Evolutionary conservation across 2,797 vertebrate genomes (phyloP).

Genomic region (Hapalemur alaotrensis): DNA sequence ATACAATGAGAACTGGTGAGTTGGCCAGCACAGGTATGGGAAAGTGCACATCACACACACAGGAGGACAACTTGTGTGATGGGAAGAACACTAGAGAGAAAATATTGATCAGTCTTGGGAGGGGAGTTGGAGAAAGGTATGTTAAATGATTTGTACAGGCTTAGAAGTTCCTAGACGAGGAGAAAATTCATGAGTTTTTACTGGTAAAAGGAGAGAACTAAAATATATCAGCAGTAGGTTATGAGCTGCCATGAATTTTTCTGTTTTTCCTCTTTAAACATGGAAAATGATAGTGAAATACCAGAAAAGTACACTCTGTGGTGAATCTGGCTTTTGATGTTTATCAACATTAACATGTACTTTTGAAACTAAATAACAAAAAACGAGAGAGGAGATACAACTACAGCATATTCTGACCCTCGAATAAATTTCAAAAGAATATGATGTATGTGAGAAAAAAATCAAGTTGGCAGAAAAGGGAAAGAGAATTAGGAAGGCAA

Average conservation of each 20-base stretch:
- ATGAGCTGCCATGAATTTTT: slow-evolving; percentile 24
- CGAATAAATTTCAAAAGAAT: slow-evolving; percentile 45
- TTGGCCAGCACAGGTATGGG: neutral
- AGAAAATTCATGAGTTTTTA: slow-evolving; percentile 43
- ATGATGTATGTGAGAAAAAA: slow-evolving; percentile 74
- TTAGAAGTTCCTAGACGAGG: slow-evolving; percentile 12
- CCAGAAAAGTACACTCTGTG: neutral
- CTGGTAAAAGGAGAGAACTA: neutral
- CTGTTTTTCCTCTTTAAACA: neutral
- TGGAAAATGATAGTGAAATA: neutral
- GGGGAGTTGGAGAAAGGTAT: neutral
- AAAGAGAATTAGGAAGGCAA: slow-evolving; percentile 36
- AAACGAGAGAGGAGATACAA: slow-evolving; percentile 15
- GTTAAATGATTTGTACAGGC: slow-evolving; percentile 22
- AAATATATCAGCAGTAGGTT: slow-evolving; percentile 22
- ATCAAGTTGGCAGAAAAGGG: slow-evolving; percentile 70
- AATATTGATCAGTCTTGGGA: neutral
- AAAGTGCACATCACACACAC: neutral
- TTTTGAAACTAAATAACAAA: slow-evolving; percentile 37
- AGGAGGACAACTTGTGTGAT: neutral
- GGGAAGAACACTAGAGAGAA: neutral
- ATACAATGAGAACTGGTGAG: neutral
- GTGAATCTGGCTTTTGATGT: slow-evolving; percentile 9
- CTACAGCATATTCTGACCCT: neutral
- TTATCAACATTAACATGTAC: slow-evolving; percentile 35